Conservation (phyloP, 2,113 vertebrate genomes). For the Phaethon lepturus region DNA sequence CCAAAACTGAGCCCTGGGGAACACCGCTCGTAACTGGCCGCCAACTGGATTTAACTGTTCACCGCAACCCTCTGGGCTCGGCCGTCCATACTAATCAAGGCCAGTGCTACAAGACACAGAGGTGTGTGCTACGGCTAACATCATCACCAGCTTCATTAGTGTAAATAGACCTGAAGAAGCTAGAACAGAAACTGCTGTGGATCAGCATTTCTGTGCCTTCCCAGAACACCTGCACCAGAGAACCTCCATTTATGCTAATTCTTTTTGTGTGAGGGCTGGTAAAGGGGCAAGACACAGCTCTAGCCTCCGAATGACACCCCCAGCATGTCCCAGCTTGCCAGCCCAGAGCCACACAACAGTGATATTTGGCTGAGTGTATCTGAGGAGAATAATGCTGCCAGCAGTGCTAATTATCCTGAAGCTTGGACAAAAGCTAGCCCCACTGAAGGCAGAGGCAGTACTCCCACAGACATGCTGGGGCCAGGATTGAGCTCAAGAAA, state of each 20-base stretch:
- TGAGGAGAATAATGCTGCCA: not conserved
- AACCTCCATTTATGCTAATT: not conserved
- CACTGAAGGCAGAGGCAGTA: rapidly evolving
- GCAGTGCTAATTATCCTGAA: not conserved
- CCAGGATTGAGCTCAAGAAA: not conserved
- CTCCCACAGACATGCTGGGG: not conserved
- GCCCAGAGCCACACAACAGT: not conserved
- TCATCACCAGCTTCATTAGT: not conserved
- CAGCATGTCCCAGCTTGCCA: not conserved
- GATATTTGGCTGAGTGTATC: not conserved
- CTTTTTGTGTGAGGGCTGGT: not conserved
- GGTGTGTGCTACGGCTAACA: no score
- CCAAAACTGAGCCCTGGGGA: no score
- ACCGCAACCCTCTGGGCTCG: no score
- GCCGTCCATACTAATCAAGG: no score
- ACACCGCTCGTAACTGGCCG: no score
- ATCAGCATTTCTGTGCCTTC: not conserved
- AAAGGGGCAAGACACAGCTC: not conserved
- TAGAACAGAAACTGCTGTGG: not conserved
- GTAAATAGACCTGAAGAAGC: not conserved
- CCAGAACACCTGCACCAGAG: not conserved
- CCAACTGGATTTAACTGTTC: no score
- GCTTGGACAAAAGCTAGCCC: not conserved
- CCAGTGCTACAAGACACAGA: not conserved
- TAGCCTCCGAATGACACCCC: rapidly evolving